Conservation (phyloP, 2,888 invertebrate species). For the Willowsia nigromaculata region DNA sequence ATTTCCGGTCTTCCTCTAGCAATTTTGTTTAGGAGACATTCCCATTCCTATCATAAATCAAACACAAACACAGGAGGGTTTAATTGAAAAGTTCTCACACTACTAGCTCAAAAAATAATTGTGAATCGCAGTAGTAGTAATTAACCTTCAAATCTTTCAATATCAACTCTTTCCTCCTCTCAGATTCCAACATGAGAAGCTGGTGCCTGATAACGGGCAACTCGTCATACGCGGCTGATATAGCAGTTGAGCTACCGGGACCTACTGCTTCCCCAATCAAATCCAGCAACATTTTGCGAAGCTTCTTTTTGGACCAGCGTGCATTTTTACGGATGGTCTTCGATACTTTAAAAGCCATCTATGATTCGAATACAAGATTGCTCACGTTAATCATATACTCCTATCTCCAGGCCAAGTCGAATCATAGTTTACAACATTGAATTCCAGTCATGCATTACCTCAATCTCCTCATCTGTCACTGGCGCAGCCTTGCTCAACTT, state of each 20-base stretch:
- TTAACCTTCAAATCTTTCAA: conserved; percentile 45
- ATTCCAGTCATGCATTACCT: conserved; percentile 28
- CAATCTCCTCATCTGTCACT: conserved; percentile 46
- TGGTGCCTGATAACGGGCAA: conserved; percentile 44
- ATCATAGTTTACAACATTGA: not conserved
- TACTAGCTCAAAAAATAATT: too few relatives aligned
- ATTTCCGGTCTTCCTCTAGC: conserved; percentile 86
- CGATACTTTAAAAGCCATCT: conserved; percentile 48
- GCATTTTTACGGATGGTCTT: conserved; percentile 22
- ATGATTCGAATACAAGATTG: not conserved
- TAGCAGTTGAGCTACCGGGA: not conserved
- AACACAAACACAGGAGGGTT: too few relatives aligned
- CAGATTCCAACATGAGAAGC: conserved; percentile 49
- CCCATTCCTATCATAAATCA: conserved; percentile 87
- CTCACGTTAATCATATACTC: too few relatives aligned
- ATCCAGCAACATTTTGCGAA: conserved; percentile 26
- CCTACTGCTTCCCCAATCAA: conserved; percentile 23
- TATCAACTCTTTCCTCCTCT: conserved; percentile 38
- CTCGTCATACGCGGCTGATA: not conserved
- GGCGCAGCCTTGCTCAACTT: conserved; percentile 12
- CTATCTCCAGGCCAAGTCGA: too few relatives aligned
- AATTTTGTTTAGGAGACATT: conserved; percentile 87
- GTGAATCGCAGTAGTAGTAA: too few relatives aligned
- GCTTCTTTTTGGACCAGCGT: conserved; percentile 28
- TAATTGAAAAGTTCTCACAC: too few relatives aligned